Base-by-base conservation (phyloP, 2,888 invertebrate genomes). In the Chironomus tentans region DNA sequence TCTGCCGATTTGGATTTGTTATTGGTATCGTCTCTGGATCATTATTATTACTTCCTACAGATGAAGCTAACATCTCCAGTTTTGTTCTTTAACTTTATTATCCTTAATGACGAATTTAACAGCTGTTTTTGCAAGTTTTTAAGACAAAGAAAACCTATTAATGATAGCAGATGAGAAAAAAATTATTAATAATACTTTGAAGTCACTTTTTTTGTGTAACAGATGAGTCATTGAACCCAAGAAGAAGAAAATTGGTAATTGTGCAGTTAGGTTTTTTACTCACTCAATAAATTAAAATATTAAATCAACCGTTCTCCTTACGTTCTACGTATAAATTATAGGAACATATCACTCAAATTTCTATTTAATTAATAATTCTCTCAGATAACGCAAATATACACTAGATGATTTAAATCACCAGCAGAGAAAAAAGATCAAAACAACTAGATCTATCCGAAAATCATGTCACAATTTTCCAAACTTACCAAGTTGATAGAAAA, bases 31-130 rank as follows among this genome's bases (percentile, higher is more conserved):
- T 68, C 21, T 72, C 72, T 13, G 47, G 65, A 68, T 74, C 74
- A 65, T 68, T 68, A 47, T 74, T 74, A n/a, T 65, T 74, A 24
- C 48, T 71, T 15, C 70, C 48, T 22, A 73, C 46, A 5, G 56
- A 38, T 4, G 73, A 38, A 4, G 73, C 28, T 6, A 73, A 10
- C 73, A 74, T 74, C 68, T 74, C 74, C 74, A 74, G 74, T n/a
- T 65, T 68, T 38, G 46, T 15, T 28, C 46, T 46, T 15, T 38
- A 4, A 38, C 7, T 38, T 38, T 28, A 3, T 68, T n/a, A 7
- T 38, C 38, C 1, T 4, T 4, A 56, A 15, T 15, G 15, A 15
- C 4, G 7, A 56, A 38, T 38, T 15, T 18, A 56, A 56, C 56
- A 56, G 56, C 56, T 56, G 56, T 56, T 56, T n/a, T 15, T n/a